Evolutionary conservation across 1,140 invertebrate genomes (phyloP).

Genomic region (Drosophila tristis): DNA sequence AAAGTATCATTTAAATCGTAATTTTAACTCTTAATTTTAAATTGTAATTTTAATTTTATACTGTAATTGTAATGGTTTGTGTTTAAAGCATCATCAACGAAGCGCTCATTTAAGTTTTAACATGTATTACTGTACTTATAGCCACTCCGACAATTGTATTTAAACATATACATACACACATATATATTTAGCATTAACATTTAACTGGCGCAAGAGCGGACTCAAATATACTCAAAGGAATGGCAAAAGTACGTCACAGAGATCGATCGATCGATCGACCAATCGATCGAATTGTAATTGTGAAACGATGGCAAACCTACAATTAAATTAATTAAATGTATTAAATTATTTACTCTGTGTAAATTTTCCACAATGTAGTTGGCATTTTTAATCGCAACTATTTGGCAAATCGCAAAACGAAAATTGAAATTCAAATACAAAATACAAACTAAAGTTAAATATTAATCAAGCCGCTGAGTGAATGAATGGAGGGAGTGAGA

Average conservation of each 20-base stretch:
- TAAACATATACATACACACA: conserved; percentile 45
- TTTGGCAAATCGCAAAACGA: conserved; percentile 45
- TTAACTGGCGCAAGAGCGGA: conserved; percentile 28
- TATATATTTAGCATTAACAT: conserved; percentile 30
- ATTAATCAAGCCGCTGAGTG: conserved; percentile 19
- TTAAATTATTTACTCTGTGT: conserved; percentile 72
- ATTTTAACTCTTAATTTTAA: conserved; percentile 11
- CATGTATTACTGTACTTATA: conserved; percentile 75
- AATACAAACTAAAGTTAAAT: conserved; percentile 7
- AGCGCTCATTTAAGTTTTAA: conserved; percentile 78
- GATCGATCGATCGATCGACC: not conserved
- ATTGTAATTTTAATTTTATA: conserved; percentile 10
- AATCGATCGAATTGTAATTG: conserved; percentile 53
- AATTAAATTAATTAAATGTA: conserved; percentile 56
- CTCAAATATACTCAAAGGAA: conserved; percentile 56
- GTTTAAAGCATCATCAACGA: conserved; percentile 53
- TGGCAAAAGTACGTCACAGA: not conserved
- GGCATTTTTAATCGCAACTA: conserved; percentile 48
- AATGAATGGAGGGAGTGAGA: not conserved
- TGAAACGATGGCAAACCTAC: conserved; percentile 30
- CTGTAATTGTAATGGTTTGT: conserved; percentile 31
- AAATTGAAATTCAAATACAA: conserved; percentile 49
- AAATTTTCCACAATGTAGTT: conserved; percentile 53
- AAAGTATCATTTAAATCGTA: not conserved
- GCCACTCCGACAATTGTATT: conserved; percentile 46